phyloP scores from a whole-genome alignment of 1,140 invertebrate genomes.

The Rhysida immarginata region DNA sequence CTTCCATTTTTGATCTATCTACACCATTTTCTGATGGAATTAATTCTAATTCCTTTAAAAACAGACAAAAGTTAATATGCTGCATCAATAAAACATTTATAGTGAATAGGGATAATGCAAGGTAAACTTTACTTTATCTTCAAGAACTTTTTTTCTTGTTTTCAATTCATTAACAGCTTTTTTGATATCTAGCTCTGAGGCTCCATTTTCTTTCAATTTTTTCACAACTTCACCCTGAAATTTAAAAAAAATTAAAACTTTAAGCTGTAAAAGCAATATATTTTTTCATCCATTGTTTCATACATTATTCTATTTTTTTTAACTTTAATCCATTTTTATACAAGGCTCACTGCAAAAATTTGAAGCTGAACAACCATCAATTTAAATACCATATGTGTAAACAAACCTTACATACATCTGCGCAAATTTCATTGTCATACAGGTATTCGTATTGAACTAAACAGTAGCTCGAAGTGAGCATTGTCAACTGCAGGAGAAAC shows the following conservation, averaged over 20 bases:
- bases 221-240: conserved; percentile 70
- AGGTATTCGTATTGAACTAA: too few species aligned
- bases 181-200: conserved; percentile 79
- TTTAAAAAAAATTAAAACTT: conserved; percentile 18
- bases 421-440: too few species aligned
- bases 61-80: not conserved
- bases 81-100: not conserved
- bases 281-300: too few species aligned
- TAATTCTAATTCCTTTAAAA: conserved; percentile 54
- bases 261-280: too few species aligned
- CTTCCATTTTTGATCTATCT: conserved; percentile 88
- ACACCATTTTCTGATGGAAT: conserved; percentile 54
- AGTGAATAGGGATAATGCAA: not conserved
- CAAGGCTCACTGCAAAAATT: too few species aligned
- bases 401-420: too few species aligned
- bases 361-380: too few species aligned
- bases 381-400: too few species aligned
- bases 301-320: too few species aligned
- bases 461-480: too few species aligned
- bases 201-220: conserved; percentile 66
- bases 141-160: conserved; percentile 71
- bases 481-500: too few species aligned
- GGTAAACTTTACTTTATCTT: conserved; percentile 50
- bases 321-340: too few species aligned
- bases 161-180: conserved; percentile 88